Evolutionary conservation across 1,140 invertebrate species (phyloP).

Genomic region (Ctenoplectra terminalis): DNA sequence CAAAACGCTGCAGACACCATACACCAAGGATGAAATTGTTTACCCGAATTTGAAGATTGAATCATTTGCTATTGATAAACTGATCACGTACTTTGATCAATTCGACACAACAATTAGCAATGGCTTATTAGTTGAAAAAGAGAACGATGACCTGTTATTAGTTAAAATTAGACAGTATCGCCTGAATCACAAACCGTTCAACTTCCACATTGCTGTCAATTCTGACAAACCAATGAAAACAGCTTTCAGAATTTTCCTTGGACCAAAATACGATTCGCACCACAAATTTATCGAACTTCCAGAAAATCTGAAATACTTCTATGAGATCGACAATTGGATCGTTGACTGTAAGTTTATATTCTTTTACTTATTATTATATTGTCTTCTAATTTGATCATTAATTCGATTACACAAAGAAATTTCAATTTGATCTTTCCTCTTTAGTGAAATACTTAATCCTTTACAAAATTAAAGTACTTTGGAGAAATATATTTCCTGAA

Average conservation of each 20-base stretch:
- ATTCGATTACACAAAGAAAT: not conserved
- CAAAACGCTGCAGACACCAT: constrained; percentile 83
- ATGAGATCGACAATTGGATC: constrained; percentile 84
- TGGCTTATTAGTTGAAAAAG: constrained; percentile 81
- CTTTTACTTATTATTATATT: not conserved
- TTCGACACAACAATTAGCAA: constrained; percentile 87
- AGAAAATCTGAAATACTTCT: constrained; percentile 85
- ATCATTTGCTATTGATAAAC: constrained; percentile 85
- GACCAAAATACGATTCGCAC: constrained; percentile 86
- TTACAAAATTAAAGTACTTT: no score
- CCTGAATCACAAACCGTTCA: constrained; percentile 86
- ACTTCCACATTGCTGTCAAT: constrained; percentile 84
- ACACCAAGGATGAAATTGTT: constrained; percentile 85
- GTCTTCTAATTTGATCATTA: not conserved
- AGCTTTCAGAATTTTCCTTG: constrained; percentile 87
- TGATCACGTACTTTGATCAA: constrained; percentile 89
- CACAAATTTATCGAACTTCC: constrained; percentile 80
- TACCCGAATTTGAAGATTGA: constrained; percentile 86
- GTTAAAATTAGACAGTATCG: constrained; percentile 77
- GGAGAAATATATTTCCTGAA: no score
- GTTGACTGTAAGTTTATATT: constrained; percentile 73
- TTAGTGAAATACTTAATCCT: no score
- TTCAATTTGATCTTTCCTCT: no score
- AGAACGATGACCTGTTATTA: constrained; percentile 63
- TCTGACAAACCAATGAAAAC: constrained; percentile 84